Base-by-base conservation (phyloP, 1,140 invertebrate species). In the Papilio xuthus region DNA sequence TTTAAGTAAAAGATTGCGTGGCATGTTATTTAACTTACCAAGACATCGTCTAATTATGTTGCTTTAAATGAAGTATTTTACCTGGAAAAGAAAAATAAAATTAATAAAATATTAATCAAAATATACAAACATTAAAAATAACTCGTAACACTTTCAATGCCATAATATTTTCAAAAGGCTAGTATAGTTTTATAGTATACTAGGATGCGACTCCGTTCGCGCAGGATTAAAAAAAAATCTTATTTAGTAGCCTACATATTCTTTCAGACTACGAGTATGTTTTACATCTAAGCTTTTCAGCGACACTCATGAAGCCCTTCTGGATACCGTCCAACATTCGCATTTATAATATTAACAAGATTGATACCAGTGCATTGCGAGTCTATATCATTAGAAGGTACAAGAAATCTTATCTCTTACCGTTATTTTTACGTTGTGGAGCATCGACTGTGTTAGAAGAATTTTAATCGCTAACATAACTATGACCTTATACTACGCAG, bases 31-130 rank as follows among this genome's bases (percentile, higher is more conserved):
- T 60, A 60, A 67, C 60, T 67, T 32, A 67, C 60, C 15, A 9
- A 32, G 1, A 3, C 18, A 4, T 28, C 26, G 13, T 32, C 4
- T 28, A 67, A 23, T 9, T 0, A 18, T 67, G 26, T 15, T 18
- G 60, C 28, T 67, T 6, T 28, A n/a, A 53, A 2, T 56, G 13
- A 32, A 18, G 23, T 26, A 6, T 67, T 67, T 67, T 67, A 67
- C 60, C 60, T 67, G 60, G 1, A 67, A 67, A 67, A 32, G 23
- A 63, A 18, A 7, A 67, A 67, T 67, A 67, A 6, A 32, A 67
- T 67, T 15, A 32, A 23, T 67, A 53, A n/a, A 50, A 50, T 18
- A 6, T 50, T 1, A n/a, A 50, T 3, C 0, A 7, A n/a, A 18
- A 15, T 13, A 50, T 18, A 50, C 0, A 18, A 32, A 37, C 32